Conservation (phyloP, 1,140 invertebrate species). For the Cherax destructor region DNA sequence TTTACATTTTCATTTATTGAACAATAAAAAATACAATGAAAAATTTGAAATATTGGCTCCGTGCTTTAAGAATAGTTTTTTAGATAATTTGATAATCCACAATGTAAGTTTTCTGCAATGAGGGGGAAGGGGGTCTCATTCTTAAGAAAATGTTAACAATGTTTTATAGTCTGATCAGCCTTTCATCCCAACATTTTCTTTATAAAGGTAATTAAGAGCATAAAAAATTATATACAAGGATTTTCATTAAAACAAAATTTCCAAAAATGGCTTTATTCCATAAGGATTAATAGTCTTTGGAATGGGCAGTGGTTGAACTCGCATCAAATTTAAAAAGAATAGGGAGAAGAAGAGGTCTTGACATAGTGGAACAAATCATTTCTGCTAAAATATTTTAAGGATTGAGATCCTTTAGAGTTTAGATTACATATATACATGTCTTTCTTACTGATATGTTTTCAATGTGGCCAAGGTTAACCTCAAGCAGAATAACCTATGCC, state of each 20-base stretch:
- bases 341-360: background rate
- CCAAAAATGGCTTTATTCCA: constrained; percentile 40
- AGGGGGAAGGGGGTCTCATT: too few species aligned
- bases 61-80: too few species aligned
- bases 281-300: constrained; percentile 45
- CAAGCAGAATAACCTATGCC: background rate
- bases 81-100: too few species aligned
- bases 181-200: too few species aligned
- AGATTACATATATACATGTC: constrained; percentile 57
- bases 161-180: too few species aligned
- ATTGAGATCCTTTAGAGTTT: constrained; percentile 15
- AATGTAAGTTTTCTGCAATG: too few species aligned
- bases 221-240: background rate
- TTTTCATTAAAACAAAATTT: constrained; percentile 2
- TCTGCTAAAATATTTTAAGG: background rate
- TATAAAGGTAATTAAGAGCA: too few species aligned
- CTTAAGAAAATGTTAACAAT: too few species aligned
- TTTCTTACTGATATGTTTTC: constrained; percentile 53
- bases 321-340: background rate
- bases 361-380: constrained; percentile 1
- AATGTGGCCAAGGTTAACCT: constrained; percentile 12
- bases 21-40: too few species aligned
- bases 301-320: constrained; percentile 40
- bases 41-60: too few species aligned
- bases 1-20: too few species aligned